Base-by-base conservation (phyloP, 2,797 vertebrate species). In the Chromobotia macracanthus region DNA sequence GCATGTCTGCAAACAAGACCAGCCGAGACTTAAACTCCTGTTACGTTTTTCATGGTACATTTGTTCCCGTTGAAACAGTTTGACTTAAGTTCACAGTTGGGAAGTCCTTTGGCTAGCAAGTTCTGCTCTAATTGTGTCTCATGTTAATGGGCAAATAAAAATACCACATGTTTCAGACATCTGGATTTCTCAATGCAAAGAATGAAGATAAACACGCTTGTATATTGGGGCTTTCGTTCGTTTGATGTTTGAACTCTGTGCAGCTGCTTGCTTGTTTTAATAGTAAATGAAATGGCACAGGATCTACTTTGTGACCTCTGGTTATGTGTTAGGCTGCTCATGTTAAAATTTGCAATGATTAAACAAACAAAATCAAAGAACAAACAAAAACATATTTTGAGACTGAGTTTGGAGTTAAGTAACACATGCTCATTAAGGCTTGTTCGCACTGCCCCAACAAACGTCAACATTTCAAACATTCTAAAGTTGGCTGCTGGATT, bases 1-100 rank as follows among this genome's bases (percentile, higher is more conserved):
- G 82, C 82, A 79, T 15, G 38, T 60, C 55, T 75, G 85, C 87
- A 90, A 90, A 90, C 87, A 90, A 89, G 85, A 89, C 44, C 58
- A 84, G 83, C 69, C 84, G 79, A 81, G 87, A 87, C 90, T 87
- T 84, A 85, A 88, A 65, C 82, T 0, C 12, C 44, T 18, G 82
- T 88, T 64, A 7, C 51, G 38, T 53, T 31, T 66, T 79, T 70
- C 75, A 80, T 41, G 61, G 46, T 65, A 19, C 25, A 72, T 56
- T 67, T 75, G 56, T 72, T 75, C 19, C 50, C 38, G 51, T 66
- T 60, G 61, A 79, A 71, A 76, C 67, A 51, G 46, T 79, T 51
- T 79, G 68, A 79, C 68, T 79, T 11, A 5, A 64, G 48, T 79
- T 79, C 48, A 19, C 77, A 72, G 68, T 72, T 35, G 68, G 58